Evolutionary conservation across 30 jellyfish, hydroid and myxozoan species (phyloP), one percentile per base, ranked within the genome.

Genomic region (Mastigias papua): DNA sequence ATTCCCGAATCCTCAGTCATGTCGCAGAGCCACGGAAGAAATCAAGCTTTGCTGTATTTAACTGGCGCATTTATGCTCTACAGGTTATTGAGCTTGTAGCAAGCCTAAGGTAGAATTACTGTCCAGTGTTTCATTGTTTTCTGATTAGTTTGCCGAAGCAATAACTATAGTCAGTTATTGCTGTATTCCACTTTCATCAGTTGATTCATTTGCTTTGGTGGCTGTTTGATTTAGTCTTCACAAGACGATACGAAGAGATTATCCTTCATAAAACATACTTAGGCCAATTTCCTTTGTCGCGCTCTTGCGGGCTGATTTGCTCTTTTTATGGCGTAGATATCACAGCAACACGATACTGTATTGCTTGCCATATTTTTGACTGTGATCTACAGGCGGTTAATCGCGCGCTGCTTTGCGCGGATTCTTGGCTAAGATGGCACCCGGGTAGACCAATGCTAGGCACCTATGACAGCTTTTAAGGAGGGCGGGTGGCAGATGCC

Each of bases 231-330:
- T 57, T 30, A 3, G 64, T 34, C 67, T 49, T 77, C 66, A 69
- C 88, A 42, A 79, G 51, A 60, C 30, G 69, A 79, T 63, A 20
- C 81, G 48, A 79, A 75, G 58, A 79, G 82, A 51, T 77, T 60
- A 77, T 54, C 88, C 76, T 28, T 73, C n/a, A 4, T 30, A 37
- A 75, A 68, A 68, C 86, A 35, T 0, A 48, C 30, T 23, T 75
- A 75, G 86, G 74, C 86, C 86, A 1, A 48, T 69, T 75, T 57
- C 75, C 57, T 23, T 48, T 27, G 46, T 30, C 84, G 46, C 68
- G 19, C 67, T 11, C 13, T 8, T 42, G 13, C 13, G 54, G n/a
- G 13, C 13, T 42, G 54, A 4, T 42, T 42, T 15, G 54, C 54
- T 42, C 13, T 15, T 42, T 42, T 42, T 4, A 4, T 42, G 54